These are phyloP conservation scores for Coremacera marginata DNA, from an alignment of 2,888 invertebrate species.

Conservation along the genomic window DNA sequence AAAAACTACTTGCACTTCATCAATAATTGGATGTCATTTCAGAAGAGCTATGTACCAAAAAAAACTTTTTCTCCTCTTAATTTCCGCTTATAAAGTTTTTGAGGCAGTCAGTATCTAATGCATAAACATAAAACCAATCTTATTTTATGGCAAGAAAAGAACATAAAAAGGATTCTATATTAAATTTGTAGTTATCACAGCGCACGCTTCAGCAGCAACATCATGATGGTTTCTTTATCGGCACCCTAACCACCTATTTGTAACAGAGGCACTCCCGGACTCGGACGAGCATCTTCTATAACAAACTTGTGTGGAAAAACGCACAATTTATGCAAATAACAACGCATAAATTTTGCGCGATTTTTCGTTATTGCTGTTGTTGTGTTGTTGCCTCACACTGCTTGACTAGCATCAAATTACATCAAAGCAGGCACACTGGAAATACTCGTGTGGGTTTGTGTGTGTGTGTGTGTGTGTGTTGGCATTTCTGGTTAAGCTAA, in stretches of 20 bases:
- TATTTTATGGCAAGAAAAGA: slow-evolving; percentile 19
- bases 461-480: neutral
- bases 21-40: neutral
- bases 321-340: slow-evolving; percentile 36
- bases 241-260: too few species aligned
- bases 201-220: slow-evolving; percentile 9
- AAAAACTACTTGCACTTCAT: too few species aligned
- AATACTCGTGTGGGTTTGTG: neutral
- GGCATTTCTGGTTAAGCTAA: slow-evolving; percentile 29
- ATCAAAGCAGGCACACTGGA: slow-evolving; percentile 16
- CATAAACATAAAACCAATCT: slow-evolving; percentile 28
- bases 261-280: neutral
- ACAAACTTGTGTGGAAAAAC: slow-evolving; percentile 12
- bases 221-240: neutral
- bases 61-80: too few species aligned
- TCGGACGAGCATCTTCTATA: neutral
- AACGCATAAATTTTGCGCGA: slow-evolving; percentile 23
- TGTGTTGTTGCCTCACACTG: neutral
- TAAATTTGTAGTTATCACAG: slow-evolving; percentile 19
- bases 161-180: slow-evolving; percentile 29
- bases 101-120: neutral
- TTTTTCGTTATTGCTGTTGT: neutral
- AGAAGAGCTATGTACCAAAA: neutral
- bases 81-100: neutral
- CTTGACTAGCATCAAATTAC: neutral